Base-by-base conservation (phyloP, 2,113 vertebrate genomes). In the Lepisosteus oculatus region DNA sequence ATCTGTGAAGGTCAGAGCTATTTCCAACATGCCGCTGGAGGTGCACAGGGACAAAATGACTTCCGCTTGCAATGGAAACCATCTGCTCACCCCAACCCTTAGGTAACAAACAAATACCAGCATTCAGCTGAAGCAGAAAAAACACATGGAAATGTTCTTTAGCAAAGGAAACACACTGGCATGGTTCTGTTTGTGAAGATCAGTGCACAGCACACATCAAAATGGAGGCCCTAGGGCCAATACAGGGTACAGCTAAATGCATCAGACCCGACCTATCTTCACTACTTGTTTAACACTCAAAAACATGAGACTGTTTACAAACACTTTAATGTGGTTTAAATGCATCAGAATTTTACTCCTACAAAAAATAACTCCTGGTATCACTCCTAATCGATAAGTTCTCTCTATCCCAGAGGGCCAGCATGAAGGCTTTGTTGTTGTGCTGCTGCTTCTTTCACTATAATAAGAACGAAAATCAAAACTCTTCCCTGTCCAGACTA, bases 41-140 rank as follows among this genome's bases (percentile, higher is more conserved):
- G 72, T 63, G 75, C 73, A n/a, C 67, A 42, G 64, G 71, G 45
- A 74, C 69, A 67, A 62, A 68, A 64, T 63, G 64, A 74, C 69
- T 77, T 76, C 76, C 76, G 65, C 69, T 65, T 8, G 55, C 69
- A 68, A 78, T 79, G 74, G 68, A 79, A 79, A 81, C 70, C 79
- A 78, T 76, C 74, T 83, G 81, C 56, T 76, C 12, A 42, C 55
- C 63, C 68, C 55, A 47, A 17, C 68, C 68, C 76, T 14, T n/a
- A 64, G 72, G 67, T 68, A 67, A 3, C 41, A 63, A 9, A 43
- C 47, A 68, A 70, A 66, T 54, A 67, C 69, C 66, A 15, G 51
- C 68, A 61, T 71, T 61, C 57, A 54, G 55, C n/a, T 47, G 15
- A 65, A 67, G 57, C 55, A 72, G 45, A 45, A 55, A 70, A 72